Conservation (phyloP, 2,797 vertebrate genomes). For the Eulemur rubriventer region DNA sequence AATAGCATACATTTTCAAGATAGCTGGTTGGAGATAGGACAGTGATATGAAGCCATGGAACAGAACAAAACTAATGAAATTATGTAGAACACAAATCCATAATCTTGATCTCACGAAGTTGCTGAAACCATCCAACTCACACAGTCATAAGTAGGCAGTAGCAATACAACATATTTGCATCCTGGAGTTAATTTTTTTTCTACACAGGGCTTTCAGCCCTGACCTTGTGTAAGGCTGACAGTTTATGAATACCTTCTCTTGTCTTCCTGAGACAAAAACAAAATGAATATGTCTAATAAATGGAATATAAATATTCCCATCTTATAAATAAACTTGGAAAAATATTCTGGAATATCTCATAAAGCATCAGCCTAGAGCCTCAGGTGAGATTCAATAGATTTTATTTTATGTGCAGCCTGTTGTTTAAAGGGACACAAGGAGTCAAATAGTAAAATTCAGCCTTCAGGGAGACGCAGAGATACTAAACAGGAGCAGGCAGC, state of each 20-base stretch:
- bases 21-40: not conserved
- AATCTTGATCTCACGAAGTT: not conserved
- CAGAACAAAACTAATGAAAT: not conserved
- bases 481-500: slow-evolving; percentile 25
- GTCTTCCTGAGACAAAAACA: slow-evolving; percentile 50
- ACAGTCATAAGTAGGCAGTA: not conserved
- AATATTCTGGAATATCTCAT: slow-evolving; percentile 45
- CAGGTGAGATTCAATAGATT: slow-evolving; percentile 37
- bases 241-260: slow-evolving; percentile 24
- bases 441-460: slow-evolving; percentile 52
- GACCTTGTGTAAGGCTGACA: slow-evolving; percentile 37
- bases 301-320: slow-evolving; percentile 19
- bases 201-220: not conserved
- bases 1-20: not conserved
- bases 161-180: not conserved
- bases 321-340: slow-evolving; percentile 65
- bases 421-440: slow-evolving; percentile 30
- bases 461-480: slow-evolving; percentile 50
- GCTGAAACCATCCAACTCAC: not conserved
- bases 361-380: slow-evolving; percentile 29
- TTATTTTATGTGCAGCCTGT: slow-evolving; percentile 44
- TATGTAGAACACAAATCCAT: not conserved
- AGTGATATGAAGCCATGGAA: not conserved
- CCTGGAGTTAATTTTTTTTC: not conserved
- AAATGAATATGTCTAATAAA: slow-evolving; percentile 44